These are phyloP conservation scores for Limnephilus marmoratus DNA, from an alignment of 2,888 invertebrate genomes.

Conservation along the genomic window DNA sequence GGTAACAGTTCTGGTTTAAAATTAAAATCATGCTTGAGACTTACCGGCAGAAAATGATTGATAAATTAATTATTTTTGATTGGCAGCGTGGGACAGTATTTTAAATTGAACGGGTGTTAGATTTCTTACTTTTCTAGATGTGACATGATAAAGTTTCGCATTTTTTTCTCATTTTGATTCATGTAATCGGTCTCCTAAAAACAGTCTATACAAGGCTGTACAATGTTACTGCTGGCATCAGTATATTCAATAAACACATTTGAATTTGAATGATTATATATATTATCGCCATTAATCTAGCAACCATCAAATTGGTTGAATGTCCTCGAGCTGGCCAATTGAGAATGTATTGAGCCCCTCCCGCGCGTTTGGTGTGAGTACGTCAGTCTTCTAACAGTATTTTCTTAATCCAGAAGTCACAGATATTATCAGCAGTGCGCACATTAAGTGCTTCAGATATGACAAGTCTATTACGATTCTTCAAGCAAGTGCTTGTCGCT, in stretches of 20 bases:
- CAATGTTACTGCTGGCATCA: no score
- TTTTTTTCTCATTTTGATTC: neutral
- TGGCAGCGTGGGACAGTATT: constrained; percentile 34
- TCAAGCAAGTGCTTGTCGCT: constrained; percentile 23
- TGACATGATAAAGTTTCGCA: neutral
- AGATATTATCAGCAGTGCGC: constrained; percentile 2
- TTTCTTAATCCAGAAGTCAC: constrained; percentile 25
- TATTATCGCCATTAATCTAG: neutral
- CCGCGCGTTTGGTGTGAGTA: neutral
- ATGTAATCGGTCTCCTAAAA: neutral
- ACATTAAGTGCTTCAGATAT: constrained; percentile 42
- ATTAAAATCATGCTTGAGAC: neutral
- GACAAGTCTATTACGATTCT: constrained; percentile 17
- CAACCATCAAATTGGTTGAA: neutral
- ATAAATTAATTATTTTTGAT: constrained; percentile 12
- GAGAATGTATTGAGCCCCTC: neutral
- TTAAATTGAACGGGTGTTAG: neutral
- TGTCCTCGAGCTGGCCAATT: neutral
- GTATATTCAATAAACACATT: neutral
- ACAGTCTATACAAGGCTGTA: no score
- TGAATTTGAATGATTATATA: neutral
- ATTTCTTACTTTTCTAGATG: neutral
- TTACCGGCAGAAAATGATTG: neutral
- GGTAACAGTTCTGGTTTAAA: neutral
- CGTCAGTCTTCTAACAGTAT: neutral